Percentiles rank a stretch among this genome's conserved stretches.
Conservation (phyloP, 92 coral and sea anemone species). For the Pocillopora meandrina region DNA sequence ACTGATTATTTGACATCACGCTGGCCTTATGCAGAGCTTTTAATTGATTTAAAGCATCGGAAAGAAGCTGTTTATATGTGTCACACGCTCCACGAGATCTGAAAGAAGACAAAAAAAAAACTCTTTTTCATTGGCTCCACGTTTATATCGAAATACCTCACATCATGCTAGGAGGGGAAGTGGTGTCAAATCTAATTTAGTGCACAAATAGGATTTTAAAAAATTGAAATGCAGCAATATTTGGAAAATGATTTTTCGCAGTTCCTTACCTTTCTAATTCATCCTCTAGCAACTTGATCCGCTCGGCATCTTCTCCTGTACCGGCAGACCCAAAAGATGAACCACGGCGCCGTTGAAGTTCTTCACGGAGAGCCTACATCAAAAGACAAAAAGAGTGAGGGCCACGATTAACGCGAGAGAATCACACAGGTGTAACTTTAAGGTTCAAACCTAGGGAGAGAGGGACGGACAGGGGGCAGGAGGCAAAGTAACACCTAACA, state of each 20-base stretch:
- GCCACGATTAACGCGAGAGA: no score
- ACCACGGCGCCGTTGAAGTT: slow-evolving; percentile 83
- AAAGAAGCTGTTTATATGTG: slow-evolving; percentile 57
- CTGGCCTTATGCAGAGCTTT: slow-evolving; percentile 74
- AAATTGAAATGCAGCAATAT: not conserved
- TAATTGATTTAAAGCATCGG: slow-evolving; percentile 74
- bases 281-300: slow-evolving; percentile 57
- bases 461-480: no score
- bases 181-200: no score
- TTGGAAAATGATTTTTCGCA: not conserved
- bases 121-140: no score
- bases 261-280: slow-evolving; percentile 72
- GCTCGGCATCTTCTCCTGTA: slow-evolving; percentile 59
- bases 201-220: not conserved
- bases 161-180: no score
- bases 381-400: not conserved
- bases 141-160: no score
- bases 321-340: slow-evolving; percentile 58
- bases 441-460: no score
- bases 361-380: slow-evolving; percentile 91
- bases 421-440: no score
- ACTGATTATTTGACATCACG: slow-evolving; percentile 72
- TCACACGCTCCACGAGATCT: slow-evolving; percentile 79
- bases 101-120: not conserved
- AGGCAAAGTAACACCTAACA: no score